Percentiles rank a stretch among this genome's conserved stretches.
phyloP scores from a whole-genome alignment of 2,888 invertebrate genomes.

The Sinohyriopsis cumingii region DNA sequence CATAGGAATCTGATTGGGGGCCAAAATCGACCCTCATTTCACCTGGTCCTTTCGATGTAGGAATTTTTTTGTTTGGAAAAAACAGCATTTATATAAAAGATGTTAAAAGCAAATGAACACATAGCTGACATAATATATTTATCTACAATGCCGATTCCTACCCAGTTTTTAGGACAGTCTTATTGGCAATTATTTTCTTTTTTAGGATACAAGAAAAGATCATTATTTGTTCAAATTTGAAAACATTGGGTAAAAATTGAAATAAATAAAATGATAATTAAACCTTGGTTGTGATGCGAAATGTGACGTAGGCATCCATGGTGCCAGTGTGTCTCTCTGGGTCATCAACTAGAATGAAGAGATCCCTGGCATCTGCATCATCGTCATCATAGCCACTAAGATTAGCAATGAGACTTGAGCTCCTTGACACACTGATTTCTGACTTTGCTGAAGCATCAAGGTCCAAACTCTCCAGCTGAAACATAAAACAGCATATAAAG shows the following conservation, averaged over 20 bases:
- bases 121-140: too few relatives aligned
- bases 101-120: too few relatives aligned
- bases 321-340: conserved; percentile 83
- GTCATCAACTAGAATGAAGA: conserved; percentile 81
- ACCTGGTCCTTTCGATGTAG: too few relatives aligned
- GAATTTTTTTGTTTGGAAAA: too few relatives aligned
- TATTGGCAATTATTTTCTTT: too few relatives aligned
- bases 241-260: background rate
- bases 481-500: conserved; percentile 6
- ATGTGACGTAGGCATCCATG: conserved; percentile 82
- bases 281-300: conserved; percentile 80
- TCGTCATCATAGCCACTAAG: conserved; percentile 64
- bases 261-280: conserved; percentile 3
- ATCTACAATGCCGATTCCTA: too few relatives aligned
- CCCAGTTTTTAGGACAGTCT: too few relatives aligned
- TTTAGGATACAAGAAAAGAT: too few relatives aligned
- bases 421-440: conserved; percentile 59
- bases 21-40: too few relatives aligned
- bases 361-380: conserved; percentile 72
- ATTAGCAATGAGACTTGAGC: conserved; percentile 65
- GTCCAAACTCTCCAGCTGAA: conserved; percentile 65
- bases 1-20: too few relatives aligned
- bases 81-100: too few relatives aligned
- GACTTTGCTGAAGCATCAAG: conserved; percentile 64
- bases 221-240: too few relatives aligned